Evolutionary conservation across 2,797 vertebrate genomes (phyloP), one percentile per base, ranked within the genome.

Genomic region (Takifugu rubripes): DNA sequence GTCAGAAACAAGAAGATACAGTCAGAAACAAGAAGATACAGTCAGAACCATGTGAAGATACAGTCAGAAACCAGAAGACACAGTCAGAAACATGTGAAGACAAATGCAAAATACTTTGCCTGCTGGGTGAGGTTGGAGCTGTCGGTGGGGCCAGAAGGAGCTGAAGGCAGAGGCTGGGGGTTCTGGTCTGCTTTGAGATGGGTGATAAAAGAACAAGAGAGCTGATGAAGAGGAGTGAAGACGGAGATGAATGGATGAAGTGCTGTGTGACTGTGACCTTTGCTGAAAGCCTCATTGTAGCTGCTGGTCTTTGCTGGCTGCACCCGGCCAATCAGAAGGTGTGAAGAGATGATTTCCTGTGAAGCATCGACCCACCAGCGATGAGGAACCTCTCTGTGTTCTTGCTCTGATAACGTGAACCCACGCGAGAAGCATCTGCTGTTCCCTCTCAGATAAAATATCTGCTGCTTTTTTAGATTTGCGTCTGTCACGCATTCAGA

Each of bases 301-400:
- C 46, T 55, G 72, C 72, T 64, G 80, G 63, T 79, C 66, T 29
- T n/a, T 78, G 79, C 83, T 70, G 59, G 50, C 42, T 3, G 57
- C 7, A 17, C 3, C 55, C 47, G 6, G 40, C 45, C 40, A 29
- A 77, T 68, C 59, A 72, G 77, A 71, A 63, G 73, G 68, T 83
- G 78, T 75, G 64, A 75, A 58, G 52, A 40, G 56, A 80, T 50
- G 60, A 54, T 57, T 75, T 77, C 63, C 67, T 64, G 44, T 61
- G 3, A 56, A 31, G 21, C 21, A 21, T 21, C 21, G 21, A 21
- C 21, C 21, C 21, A 21, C 21, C 21, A 21, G 21, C 21, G 21
- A 21, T 21, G 21, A 9, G 53, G 77, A 76, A 82, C 76, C 76
- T 77, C 21, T 21, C 21, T 21, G 21, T 21, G 21, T 21, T 21